Conservation (phyloP, 2,797 vertebrate genomes). For the Chaunax sp. region DNA sequence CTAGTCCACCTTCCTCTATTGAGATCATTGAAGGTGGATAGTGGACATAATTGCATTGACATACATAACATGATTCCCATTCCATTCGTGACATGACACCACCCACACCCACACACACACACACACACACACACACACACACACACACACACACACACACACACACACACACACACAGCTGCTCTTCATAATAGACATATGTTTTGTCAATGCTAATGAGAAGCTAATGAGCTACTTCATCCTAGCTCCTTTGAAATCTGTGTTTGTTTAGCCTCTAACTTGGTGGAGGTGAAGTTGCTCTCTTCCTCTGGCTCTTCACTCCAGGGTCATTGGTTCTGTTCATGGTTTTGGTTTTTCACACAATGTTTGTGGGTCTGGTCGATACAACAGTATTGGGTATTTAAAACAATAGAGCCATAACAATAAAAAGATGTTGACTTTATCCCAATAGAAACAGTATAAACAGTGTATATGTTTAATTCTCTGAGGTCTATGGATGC, state of each 20-base stretch:
- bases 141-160: conserved; percentile 6
- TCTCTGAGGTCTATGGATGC: too few relatives aligned
- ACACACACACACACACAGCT: not conserved
- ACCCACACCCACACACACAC: conserved; percentile 8
- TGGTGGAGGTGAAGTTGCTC: not conserved
- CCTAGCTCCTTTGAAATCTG: not conserved
- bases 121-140: conserved; percentile 5
- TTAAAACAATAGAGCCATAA: too few relatives aligned
- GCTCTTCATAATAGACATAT: not conserved
- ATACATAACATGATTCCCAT: conserved; percentile 34
- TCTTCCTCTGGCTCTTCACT: not conserved
- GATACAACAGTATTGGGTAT: too few relatives aligned
- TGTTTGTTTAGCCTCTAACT: too few relatives aligned
- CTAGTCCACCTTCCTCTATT: conserved; percentile 5
- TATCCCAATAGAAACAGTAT: too few relatives aligned
- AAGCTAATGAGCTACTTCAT: not conserved
- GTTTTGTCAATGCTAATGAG: not conserved
- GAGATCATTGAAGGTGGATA: not conserved
- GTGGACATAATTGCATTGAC: conserved; percentile 11
- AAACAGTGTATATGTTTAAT: too few relatives aligned
- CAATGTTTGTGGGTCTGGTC: too few relatives aligned
- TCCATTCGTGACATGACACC: not conserved
- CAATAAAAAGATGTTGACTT: too few relatives aligned
- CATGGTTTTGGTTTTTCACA: too few relatives aligned
- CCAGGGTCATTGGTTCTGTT: not conserved